Percentiles rank a stretch among this genome's conserved stretches.
These are phyloP conservation scores for Virgularia gustaviana DNA, from an alignment of 92 coral and sea anemone species.

Conservation along the genomic window DNA sequence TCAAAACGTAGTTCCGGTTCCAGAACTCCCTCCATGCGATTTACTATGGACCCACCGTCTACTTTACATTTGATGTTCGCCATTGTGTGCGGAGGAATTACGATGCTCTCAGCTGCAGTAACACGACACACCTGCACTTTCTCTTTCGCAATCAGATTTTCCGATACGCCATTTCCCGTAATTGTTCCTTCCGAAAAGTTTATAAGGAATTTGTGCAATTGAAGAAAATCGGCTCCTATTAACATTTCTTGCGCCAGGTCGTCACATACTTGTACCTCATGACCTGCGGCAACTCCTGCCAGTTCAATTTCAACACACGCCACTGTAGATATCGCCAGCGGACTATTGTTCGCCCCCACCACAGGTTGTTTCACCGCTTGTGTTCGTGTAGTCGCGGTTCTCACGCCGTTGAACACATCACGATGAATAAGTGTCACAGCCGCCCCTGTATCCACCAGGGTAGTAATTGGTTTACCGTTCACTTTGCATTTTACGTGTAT, in stretches of 20 bases:
- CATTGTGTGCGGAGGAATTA: constrained; percentile 32
- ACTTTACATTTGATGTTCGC: too few species aligned
- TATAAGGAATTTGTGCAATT: constrained; percentile 14
- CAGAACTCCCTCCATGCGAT: constrained; percentile 17
- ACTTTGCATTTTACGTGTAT: background rate
- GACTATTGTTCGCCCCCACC: constrained; percentile 4
- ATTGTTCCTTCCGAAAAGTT: too few species aligned
- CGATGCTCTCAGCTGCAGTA: constrained; percentile 25
- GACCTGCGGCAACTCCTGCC: background rate
- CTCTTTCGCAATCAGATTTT: background rate
- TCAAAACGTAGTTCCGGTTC: constrained; percentile 10
- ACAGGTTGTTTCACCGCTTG: too few species aligned
- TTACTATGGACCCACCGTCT: background rate
- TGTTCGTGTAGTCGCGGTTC: background rate
- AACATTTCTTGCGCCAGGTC: constrained; percentile 21
- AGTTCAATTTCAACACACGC: background rate
- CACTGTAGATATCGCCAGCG: background rate
- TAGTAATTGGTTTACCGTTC: background rate
- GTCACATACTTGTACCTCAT: constrained; percentile 10
- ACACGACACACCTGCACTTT: constrained; percentile 13
- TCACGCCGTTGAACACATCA: constrained; percentile 10
- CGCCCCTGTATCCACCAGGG: constrained; percentile 29
- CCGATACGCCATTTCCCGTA: background rate
- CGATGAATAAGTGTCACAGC: constrained; percentile 21
- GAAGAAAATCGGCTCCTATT: constrained; percentile 12